Evolutionary conservation across 2,113 vertebrate genomes (phyloP).

Genomic region (Percopsis transmontana): DNA sequence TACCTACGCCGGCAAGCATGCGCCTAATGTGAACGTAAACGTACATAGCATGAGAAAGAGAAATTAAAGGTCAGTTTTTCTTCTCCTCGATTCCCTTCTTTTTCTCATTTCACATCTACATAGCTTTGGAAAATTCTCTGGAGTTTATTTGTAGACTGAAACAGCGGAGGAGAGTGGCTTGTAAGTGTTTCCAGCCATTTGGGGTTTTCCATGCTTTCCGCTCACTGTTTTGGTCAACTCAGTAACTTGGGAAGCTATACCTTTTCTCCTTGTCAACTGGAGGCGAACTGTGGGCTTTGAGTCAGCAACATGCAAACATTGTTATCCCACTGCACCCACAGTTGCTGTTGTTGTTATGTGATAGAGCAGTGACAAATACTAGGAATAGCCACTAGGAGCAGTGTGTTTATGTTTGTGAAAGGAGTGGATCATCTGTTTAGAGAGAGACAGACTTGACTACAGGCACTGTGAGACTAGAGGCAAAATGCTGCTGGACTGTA

Average conservation of each 20-base stretch:
- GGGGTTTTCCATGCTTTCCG: slow-evolving; percentile 68
- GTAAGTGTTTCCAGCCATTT: slow-evolving; percentile 74
- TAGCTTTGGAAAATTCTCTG: slow-evolving; percentile 76
- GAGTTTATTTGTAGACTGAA: slow-evolving; percentile 74
- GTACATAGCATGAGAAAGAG: slow-evolving; percentile 56
- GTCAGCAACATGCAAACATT: slow-evolving; percentile 4
- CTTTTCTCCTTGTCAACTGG: slow-evolving; percentile 24
- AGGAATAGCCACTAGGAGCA: not conserved
- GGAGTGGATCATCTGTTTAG: slow-evolving; percentile 11
- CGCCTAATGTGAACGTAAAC: slow-evolving; percentile 17
- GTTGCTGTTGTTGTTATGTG: not conserved
- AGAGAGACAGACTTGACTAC: slow-evolving; percentile 41
- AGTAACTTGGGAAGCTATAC: slow-evolving; percentile 51
- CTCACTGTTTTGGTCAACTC: slow-evolving; percentile 47
- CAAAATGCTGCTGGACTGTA: slow-evolving; percentile 48
- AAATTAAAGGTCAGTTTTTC: slow-evolving; percentile 52
- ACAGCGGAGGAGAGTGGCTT: slow-evolving; percentile 62
- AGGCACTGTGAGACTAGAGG: slow-evolving; percentile 29
- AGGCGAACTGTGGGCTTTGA: slow-evolving; percentile 4
- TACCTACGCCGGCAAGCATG: not conserved
- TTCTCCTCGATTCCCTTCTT: slow-evolving; percentile 23
- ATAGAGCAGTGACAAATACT: not conserved
- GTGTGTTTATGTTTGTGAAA: not conserved
- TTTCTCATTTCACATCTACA: slow-evolving; percentile 41
- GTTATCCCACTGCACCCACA: not conserved